A percentile compares a stretch with the other conserved stretches of the same genome.
phyloP scores from a whole-genome alignment of 2,797 vertebrate species.

The Crax fasciolata region DNA sequence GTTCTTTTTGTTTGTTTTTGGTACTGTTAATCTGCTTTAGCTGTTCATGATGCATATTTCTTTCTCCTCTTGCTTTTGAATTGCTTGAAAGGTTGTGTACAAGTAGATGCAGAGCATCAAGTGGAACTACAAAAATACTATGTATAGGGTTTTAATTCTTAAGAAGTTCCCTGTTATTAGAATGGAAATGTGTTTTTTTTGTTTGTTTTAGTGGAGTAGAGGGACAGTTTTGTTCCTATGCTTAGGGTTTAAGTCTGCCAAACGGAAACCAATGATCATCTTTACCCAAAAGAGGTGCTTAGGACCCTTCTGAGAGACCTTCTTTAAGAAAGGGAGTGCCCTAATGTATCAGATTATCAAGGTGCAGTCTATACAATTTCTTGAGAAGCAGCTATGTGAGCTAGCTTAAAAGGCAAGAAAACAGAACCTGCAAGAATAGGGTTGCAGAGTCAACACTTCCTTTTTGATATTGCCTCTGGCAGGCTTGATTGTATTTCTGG shows the following conservation, averaged over 20 bases:
- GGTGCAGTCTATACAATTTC: not conserved
- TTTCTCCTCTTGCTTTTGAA: not conserved
- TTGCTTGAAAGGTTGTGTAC: not conserved
- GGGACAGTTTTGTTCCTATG: not conserved
- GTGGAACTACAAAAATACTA: not conserved
- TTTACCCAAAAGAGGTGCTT: not conserved
- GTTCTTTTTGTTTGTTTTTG: not conserved
- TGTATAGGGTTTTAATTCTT: not conserved
- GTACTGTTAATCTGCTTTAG: not conserved
- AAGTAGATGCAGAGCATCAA: not conserved
- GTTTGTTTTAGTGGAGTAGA: fast-evolving
- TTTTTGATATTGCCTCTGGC: not conserved
- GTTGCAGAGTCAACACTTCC: not conserved
- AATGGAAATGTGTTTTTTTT: not conserved
- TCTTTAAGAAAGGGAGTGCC: not conserved
- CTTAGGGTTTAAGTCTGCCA: not conserved
- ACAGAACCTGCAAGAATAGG: not conserved
- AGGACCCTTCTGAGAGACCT: not conserved
- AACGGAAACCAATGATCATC: not conserved
- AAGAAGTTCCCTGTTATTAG: not conserved
- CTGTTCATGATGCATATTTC: fast-evolving
- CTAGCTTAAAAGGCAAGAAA: not conserved
- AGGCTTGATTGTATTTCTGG: not conserved
- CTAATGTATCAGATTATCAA: not conserved
- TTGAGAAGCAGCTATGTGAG: not conserved